Conservation (phyloP, 2,113 vertebrate species). For the Hyaena hyaena region DNA sequence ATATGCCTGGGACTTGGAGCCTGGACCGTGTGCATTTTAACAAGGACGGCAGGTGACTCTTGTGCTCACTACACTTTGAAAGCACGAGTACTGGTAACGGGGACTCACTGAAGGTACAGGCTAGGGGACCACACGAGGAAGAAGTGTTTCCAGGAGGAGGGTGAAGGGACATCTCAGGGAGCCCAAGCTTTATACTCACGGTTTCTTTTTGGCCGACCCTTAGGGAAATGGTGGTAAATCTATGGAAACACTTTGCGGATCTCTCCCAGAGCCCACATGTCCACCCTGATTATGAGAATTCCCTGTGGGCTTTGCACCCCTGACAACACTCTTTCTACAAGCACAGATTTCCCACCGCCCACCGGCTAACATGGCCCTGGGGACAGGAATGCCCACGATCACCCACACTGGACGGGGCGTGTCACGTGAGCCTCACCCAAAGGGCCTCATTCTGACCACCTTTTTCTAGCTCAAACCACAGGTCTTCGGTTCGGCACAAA, state of each 20-base stretch:
- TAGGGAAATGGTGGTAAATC: background rate
- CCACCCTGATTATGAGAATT: background rate
- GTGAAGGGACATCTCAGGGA: background rate
- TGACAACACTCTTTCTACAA: too few relatives aligned
- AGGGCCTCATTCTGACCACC: background rate
- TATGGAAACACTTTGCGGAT: background rate
- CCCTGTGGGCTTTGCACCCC: background rate
- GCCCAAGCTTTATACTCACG: background rate
- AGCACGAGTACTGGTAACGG: background rate
- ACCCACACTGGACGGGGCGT: accelerated
- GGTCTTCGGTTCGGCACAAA: background rate
- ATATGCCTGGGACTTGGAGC: background rate
- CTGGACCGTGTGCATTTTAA: background rate
- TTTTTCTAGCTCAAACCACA: background rate
- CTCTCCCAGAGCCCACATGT: background rate
- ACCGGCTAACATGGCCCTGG: background rate
- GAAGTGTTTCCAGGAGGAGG: background rate
- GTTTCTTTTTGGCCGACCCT: background rate
- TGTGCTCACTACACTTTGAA: background rate
- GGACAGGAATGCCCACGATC: background rate
- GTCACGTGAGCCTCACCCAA: background rate
- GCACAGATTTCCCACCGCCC: too few relatives aligned
- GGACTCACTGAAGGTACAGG: background rate
- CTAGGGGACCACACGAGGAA: accelerated
- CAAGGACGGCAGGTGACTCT: background rate